A percentile compares a stretch with the other conserved stretches of the same genome.
These are phyloP conservation scores for Eretmochelys imbricata DNA, from an alignment of 2,113 vertebrate species.

Conservation along the genomic window DNA sequence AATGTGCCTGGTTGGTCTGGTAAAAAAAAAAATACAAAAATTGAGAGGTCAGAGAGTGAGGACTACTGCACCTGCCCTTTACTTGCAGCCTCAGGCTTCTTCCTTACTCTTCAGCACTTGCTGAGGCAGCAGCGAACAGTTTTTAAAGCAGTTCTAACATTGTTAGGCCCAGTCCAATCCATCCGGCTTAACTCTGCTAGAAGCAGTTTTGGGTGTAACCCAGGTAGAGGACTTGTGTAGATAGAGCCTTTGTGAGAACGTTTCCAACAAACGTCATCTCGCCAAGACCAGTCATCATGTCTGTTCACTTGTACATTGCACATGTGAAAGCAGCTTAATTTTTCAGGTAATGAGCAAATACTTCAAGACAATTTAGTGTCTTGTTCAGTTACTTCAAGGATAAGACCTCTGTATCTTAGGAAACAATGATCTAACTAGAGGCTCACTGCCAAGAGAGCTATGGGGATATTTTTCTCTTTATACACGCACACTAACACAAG, in stretches of 20 bases:
- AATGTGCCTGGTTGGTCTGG: neutral
- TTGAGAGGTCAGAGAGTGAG: neutral
- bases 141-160: neutral
- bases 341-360: neutral
- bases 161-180: neutral
- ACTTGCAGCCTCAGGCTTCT: neutral
- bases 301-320: neutral
- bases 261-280: neutral
- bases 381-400: neutral
- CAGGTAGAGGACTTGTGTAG: constrained; percentile 47
- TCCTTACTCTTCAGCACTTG: neutral
- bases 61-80: neutral
- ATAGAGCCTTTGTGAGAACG: neutral
- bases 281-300: neutral
- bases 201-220: constrained; percentile 21
- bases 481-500: neutral
- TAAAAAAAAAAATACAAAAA: neutral
- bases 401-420: neutral
- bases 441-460: constrained; percentile 33
- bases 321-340: neutral
- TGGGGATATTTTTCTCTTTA: neutral
- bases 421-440: constrained; percentile 51
- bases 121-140: neutral
- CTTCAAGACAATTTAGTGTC: neutral
- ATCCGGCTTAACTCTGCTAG: neutral